Base-by-base conservation (phyloP, 2,113 vertebrate genomes). In the Elachura formosa region DNA sequence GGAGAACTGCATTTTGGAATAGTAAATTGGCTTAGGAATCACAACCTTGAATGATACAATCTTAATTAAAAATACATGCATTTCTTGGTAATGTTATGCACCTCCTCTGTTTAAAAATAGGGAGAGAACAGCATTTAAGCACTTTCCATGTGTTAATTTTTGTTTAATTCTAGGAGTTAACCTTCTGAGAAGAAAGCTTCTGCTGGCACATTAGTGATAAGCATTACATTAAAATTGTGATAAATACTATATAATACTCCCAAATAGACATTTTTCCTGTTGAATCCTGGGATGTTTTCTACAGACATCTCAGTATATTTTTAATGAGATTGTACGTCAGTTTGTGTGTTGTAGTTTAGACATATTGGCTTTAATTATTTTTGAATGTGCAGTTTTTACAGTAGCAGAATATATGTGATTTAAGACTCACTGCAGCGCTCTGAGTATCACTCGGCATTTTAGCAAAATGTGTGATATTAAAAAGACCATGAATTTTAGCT, bases 281-380 rank as follows among this genome's bases (percentile, higher is more conserved):
- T 77, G 89, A 87, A 90, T 89, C 51, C 49, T 85, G 68, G 40
- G 72, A 80, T 83, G 56, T 55, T 96, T 93, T 91, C 55, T 91
- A 28, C 72, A 90, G 90, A 80, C 84, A 56, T 81, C 79, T 94
- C 72, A 61, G 79, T 95, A 67, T 95, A 76, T 96, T 96, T 95
- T 97, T 94, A 97, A 96, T 96, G 84, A 96, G 93, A 80, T 91
- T 91, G 82, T 96, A 71, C 87, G 90, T 94, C 87, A 93, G 87
- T 94, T 97, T 95, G 85, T 95, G 20, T 89, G 74, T 77, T 97
- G 63, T 52, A 86, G 88, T 94, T 96, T 95, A 96, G 87, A 86
- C 92, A 77, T 94, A 95, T 16, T 85, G 73, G 52, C 82, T 96
- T 96, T 96, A 96, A 96, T 96, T 97, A 95, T 96, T 94, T 96